phyloP scores from a whole-genome alignment of 2,113 vertebrate genomes.

The Chinchilla lanigera region DNA sequence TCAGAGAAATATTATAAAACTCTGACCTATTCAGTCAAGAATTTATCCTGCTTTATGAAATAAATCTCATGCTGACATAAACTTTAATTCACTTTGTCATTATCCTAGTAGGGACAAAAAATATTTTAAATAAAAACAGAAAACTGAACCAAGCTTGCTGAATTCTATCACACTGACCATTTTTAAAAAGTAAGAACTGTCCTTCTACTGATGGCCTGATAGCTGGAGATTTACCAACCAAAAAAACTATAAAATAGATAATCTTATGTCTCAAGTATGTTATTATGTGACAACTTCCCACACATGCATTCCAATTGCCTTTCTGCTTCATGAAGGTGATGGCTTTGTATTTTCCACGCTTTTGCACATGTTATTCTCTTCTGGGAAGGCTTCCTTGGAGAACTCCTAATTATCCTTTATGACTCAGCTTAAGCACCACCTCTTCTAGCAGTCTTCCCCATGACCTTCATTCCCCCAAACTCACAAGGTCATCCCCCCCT shows the following conservation, averaged over 20 bases:
- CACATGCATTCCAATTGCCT: not conserved
- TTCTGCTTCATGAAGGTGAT: not conserved
- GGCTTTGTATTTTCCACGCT: not conserved
- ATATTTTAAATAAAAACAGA: not conserved
- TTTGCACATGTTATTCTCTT: not conserved
- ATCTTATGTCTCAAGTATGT: not conserved
- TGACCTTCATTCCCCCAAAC: not conserved
- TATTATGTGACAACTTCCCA: not conserved
- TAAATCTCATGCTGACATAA: not conserved
- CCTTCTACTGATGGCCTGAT: not conserved
- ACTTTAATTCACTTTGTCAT: conserved; percentile 18
- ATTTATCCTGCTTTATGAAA: not conserved
- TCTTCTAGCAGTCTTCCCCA: not conserved
- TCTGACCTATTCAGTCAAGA: not conserved
- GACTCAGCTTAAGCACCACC: not conserved
- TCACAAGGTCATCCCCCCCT: not conserved
- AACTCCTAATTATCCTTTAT: not conserved
- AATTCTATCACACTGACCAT: not conserved
- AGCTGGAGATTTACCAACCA: not conserved
- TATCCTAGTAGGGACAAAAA: not conserved
- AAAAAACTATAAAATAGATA: not conserved
- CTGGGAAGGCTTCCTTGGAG: not conserved
- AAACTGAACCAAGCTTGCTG: not conserved
- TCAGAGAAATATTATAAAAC: not conserved
- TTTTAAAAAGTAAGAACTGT: not conserved